Evolutionary conservation across 2,113 vertebrate genomes (phyloP).

Genomic region (Colius striatus): DNA sequence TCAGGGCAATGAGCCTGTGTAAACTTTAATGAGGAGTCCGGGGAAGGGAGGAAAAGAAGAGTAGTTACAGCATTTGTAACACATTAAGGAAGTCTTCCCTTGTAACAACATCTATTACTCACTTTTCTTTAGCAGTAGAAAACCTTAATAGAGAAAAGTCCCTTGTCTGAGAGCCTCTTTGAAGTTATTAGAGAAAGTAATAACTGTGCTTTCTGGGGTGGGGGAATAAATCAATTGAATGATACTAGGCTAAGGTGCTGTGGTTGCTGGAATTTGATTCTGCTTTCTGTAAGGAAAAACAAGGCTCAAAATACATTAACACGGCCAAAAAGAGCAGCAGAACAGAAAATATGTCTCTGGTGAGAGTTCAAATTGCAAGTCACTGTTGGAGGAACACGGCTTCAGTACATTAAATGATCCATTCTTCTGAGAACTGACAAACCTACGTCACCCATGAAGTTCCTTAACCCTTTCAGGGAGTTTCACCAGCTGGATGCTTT

Average conservation of each 20-base stretch:
- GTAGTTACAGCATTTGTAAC: background rate
- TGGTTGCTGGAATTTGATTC: slow-evolving; percentile 31
- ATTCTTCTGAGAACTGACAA: background rate
- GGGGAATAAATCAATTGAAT: slow-evolving; percentile 50
- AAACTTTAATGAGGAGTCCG: background rate
- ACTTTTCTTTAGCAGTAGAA: background rate
- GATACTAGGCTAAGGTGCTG: background rate
- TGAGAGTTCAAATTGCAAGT: slow-evolving; percentile 18
- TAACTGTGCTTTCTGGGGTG: slow-evolving; percentile 5
- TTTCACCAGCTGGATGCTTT: background rate
- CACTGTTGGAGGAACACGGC: background rate
- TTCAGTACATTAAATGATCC: background rate
- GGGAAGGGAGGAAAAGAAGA: background rate
- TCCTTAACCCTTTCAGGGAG: background rate
- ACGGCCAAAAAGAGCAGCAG: slow-evolving; percentile 6
- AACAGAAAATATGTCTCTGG: slow-evolving; percentile 28
- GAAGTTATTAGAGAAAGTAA: background rate
- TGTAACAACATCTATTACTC: background rate
- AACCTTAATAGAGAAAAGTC: background rate
- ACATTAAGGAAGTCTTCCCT: background rate
- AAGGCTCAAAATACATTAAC: slow-evolving; percentile 32
- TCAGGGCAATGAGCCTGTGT: background rate
- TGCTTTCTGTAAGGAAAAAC: slow-evolving; percentile 26
- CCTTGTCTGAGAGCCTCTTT: background rate
- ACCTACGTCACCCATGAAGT: background rate